Base-by-base conservation (phyloP, 2,888 invertebrate species). In the Timema cristinae region DNA sequence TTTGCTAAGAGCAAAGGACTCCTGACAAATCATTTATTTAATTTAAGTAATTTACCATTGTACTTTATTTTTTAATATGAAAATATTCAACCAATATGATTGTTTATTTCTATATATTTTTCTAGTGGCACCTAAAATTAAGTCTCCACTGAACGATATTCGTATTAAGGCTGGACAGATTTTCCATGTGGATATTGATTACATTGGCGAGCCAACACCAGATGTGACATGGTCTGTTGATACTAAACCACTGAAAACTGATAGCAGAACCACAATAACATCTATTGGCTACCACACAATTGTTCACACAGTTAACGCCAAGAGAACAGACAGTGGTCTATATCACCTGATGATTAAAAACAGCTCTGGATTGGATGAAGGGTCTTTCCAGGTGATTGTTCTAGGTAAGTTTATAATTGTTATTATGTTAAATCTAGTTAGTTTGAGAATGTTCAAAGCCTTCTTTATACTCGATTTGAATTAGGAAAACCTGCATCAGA, bases 151-250 rank as follows among this genome's bases (percentile, higher is more conserved):
- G 76, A 90, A 92, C 77, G 96, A 97, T 78, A 88, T 97, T 74
- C 91, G 93, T 76, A 91, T 97, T 79, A 97, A 97, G 83, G 94
- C 94, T 75, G 97, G 97, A 67, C 92, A 96, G 77, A 93, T 95
- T 76, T 90, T 96, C 84, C 94, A 93, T 77, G 85, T 94, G 76
- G 95, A 96, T 79, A 91, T 97, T 63, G 91, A 95, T 80, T 98
- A 94, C 79, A 89, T 94, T 78, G 98, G 97, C 73, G 97, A 97
- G 82, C 98, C 98, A 15, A 87, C 89, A 71, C 98, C 98, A 50
- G 93, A 93, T 80, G 95, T 93, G 4, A 89, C 87, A 73, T 98
- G 98, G 98, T 91, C 90, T 50, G 88, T 89, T 74, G 91, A 90
- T 74, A 89, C 88, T 71, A 89, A 87, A 79, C 85, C 90, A 11